Evolutionary conservation across 2,113 vertebrate species (phyloP), one percentile per base, ranked within the genome.

Genomic region (Seriola dumerili): DNA sequence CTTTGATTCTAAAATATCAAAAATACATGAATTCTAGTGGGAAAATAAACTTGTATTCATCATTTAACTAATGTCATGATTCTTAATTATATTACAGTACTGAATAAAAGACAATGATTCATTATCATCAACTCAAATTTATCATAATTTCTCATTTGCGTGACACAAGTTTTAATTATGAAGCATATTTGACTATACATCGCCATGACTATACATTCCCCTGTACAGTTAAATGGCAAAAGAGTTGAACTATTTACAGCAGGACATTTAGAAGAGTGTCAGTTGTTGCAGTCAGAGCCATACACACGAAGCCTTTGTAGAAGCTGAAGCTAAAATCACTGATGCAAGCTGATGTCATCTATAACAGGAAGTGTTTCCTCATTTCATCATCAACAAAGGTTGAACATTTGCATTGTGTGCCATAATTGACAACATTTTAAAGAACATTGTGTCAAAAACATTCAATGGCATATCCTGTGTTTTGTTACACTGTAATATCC

Each of bases 191-290:
- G 34, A 59, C 70, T 59, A 19, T 25, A 65, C 58, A 67, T 58
- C 23, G 0, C 16, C 23, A 32, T 57, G 42, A 61, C 64, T 71
- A 52, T 40, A 83, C 68, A 87, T 67, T 78, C 40, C 57, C 66
- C 40, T 77, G 71, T 86, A 86, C 68, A 86, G 54, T 46, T 44
- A 32, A 70, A n/a, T 19, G 54, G 7, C 16, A 70, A 5, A 82
- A 63, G 44, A 11, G 46, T 5, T 17, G 10, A 59, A 23, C 0
- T 72, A 81, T 87, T 79, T 76, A 85, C 77, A 91, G 42, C 1
- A 21, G 38, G 14, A 74, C 46, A 8, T 8, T 29, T 1, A 36
- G 34, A 58, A 36, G 0, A n/a, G 25, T n/a, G 10, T 23, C 0
- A 25, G 23, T 32, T 23, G 10, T 12, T 78, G 74, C 36, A 29